A percentile compares a stretch with the other conserved stretches of the same genome.
phyloP scores from a whole-genome alignment of 2,113 vertebrate genomes.

The Pollachius pollachius region DNA sequence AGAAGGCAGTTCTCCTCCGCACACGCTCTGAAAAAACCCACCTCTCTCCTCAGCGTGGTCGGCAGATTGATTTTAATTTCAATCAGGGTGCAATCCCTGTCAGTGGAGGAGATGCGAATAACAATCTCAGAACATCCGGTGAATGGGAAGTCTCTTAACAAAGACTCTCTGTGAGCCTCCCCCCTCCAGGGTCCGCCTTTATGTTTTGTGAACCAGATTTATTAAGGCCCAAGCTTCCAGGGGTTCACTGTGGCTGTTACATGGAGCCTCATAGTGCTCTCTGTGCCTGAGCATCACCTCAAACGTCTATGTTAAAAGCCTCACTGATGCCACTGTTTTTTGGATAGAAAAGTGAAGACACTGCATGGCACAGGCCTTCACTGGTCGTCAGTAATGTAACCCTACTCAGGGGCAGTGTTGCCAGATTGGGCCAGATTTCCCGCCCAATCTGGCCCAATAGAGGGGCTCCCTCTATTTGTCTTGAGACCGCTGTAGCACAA shows the following conservation, averaged over 20 bases:
- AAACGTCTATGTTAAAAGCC: constrained; percentile 51
- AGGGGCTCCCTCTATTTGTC: constrained; percentile 19
- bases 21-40: constrained; percentile 51
- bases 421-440: no score
- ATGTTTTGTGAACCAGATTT: no score
- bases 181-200: constrained; percentile 6
- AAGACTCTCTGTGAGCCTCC: constrained; percentile 34
- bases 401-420: constrained; percentile 27
- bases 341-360: constrained; percentile 63
- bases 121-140: constrained; percentile 58
- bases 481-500: constrained; percentile 20
- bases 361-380: constrained; percentile 22
- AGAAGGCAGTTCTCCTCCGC: constrained; percentile 34
- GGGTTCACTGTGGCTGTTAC: background rate
- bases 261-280: constrained; percentile 15
- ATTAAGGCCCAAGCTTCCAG: no score
- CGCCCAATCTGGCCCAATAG: no score
- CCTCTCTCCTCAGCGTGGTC: constrained; percentile 51
- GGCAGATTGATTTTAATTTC: constrained; percentile 59
- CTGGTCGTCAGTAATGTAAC: constrained; percentile 63
- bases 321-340: constrained; percentile 2
- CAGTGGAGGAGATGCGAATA: constrained; percentile 54
- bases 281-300: constrained; percentile 38
- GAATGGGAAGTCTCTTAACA: constrained; percentile 55
- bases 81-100: constrained; percentile 31